Base-by-base conservation (phyloP, 1,140 invertebrate genomes). In the Eurytemora carolleeae region DNA sequence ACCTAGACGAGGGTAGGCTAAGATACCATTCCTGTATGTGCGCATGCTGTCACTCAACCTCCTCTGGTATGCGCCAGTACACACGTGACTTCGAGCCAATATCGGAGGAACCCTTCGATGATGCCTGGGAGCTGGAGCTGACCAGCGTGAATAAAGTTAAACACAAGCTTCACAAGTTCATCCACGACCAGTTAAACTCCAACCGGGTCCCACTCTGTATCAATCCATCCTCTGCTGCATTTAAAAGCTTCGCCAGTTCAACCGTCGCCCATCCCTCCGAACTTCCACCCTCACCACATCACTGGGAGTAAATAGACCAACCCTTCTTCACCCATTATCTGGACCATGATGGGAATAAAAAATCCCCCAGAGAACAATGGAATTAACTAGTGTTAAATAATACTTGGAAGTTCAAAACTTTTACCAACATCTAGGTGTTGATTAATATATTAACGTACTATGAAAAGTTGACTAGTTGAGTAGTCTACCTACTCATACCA, bases 11-110 rank as follows among this genome's bases (percentile, higher is more conserved):
- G 73, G 95, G 95, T 56, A 79, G 95, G 66, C 78, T 98, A 65
- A 80, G 95, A 67, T 98, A 97, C 76, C 95, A 99, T 75, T 98
- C 94, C 53, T 98, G 95, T 73, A 99, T 99, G 95, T 99, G 95
- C 77, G 86, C 86, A 69, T 99, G 95, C 73, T 99, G 95, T 76
- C 64, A 69, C 63, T 82, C 79, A 61, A 79, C 79, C 26, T 78
- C 78, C 64, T 81, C 80, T 18, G 70, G 70, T 54, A 75, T 82
- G 70, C 77, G 93, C 63, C 86, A 91, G 72, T 98, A 92, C 74
- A 87, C 86, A 59, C 77, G 79, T 24, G 91, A 96, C 72, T 87
- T 96, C 69, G 94, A 98, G 75, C 92, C 92, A 17, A 80, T 82
- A 55, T 86, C 92, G 54, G 78, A 82, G 24, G 81, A 85, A 70